Conservation (phyloP, 2,888 invertebrate genomes). For the Prenolepis imparis region DNA sequence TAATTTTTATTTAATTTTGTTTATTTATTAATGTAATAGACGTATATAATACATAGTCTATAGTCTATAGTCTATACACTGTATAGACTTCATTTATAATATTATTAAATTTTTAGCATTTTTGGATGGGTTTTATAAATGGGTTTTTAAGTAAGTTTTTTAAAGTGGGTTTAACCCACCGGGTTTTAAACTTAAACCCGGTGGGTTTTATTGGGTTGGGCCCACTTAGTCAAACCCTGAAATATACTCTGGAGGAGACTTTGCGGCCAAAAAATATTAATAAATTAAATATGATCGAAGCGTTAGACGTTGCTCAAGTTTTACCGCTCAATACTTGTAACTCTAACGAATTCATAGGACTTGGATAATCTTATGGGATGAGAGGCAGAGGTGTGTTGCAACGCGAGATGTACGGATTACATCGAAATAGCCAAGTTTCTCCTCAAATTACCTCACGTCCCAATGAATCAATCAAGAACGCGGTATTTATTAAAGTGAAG, state of each 20-base stretch:
- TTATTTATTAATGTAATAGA: no score
- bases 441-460: slow-evolving; percentile 37
- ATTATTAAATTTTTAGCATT: no score
- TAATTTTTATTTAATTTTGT: no score
- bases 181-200: no score
- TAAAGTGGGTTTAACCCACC: no score
- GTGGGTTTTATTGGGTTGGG: no score
- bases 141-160: no score
- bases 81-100: no score
- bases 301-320: slow-evolving; percentile 18
- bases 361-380: slow-evolving; percentile 23
- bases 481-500: slow-evolving; percentile 38
- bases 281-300: neutral
- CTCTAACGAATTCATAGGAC: slow-evolving; percentile 23
- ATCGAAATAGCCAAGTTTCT: slow-evolving; percentile 40
- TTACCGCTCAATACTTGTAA: neutral
- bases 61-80: no score
- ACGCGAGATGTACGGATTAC: neutral
- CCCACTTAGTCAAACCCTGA: no score
- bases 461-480: slow-evolving; percentile 44
- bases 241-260: neutral
- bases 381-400: slow-evolving; percentile 1
- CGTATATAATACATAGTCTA: no score
- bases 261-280: neutral
- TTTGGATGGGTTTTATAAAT: no score